Percentiles rank a stretch among this genome's conserved stretches.
phyloP scores from a whole-genome alignment of 2,888 invertebrate genomes.

The Xestia sexstrigata region DNA sequence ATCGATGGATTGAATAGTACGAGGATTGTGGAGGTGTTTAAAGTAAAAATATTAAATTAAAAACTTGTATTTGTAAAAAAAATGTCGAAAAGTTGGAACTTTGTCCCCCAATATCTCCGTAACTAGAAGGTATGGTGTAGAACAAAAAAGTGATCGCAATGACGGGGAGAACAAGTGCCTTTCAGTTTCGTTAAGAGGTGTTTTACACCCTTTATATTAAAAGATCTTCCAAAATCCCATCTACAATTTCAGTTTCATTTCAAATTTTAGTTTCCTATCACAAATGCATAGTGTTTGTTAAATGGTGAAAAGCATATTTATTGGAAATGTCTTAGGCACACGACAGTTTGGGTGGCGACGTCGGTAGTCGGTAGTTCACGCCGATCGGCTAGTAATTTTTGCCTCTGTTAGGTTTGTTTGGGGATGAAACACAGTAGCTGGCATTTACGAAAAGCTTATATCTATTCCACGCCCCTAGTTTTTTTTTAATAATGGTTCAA shows the following conservation, averaged over 20 bases:
- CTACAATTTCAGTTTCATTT: slow-evolving; percentile 10
- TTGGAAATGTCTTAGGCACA: slow-evolving; percentile 68
- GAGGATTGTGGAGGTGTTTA: too few species aligned
- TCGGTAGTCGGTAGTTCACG: slow-evolving; percentile 55
- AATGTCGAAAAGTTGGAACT: too few species aligned
- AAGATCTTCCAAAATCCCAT: not conserved
- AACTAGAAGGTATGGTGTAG: too few species aligned
- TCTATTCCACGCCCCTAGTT: not conserved
- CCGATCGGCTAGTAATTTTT: slow-evolving; percentile 69
- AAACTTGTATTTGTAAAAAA: too few species aligned
- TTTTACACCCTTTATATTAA: too few species aligned
- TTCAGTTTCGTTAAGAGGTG: too few species aligned
- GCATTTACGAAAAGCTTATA: not conserved
- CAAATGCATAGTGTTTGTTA: slow-evolving; percentile 32
- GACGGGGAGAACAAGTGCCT: too few species aligned
- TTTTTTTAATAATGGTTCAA: not conserved
- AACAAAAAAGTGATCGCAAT: too few species aligned
- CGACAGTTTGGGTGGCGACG: slow-evolving; percentile 38
- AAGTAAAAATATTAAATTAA: too few species aligned
- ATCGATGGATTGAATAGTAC: too few species aligned
- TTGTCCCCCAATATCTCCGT: too few species aligned
- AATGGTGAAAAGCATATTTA: slow-evolving; percentile 62
- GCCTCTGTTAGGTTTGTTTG: slow-evolving; percentile 53
- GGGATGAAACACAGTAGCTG: slow-evolving; percentile 20
- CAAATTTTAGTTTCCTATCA: slow-evolving; percentile 24